Conservation (phyloP, 2,888 invertebrate species). For the Xylocampa areola region DNA sequence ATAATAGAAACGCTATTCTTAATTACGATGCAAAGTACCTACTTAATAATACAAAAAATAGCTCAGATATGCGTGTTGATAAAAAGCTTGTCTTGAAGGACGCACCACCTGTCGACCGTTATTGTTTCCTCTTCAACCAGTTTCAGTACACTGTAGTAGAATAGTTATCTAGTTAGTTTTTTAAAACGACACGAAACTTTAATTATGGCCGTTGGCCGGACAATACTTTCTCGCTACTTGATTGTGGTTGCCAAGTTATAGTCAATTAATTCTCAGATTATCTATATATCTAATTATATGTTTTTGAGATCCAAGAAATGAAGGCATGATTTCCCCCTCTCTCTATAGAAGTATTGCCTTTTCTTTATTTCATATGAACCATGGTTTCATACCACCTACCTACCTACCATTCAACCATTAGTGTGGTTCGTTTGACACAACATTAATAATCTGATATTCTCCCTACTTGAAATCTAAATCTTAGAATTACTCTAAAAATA, state of each 20-base stretch:
- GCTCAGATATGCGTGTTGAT: conserved; percentile 9
- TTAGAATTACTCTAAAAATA: no score
- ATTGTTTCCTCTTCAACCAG: conserved; percentile 62
- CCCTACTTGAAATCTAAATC: no score
- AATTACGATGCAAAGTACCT: background rate
- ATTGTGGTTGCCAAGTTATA: conserved; percentile 4
- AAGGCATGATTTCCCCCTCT: no score
- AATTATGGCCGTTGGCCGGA: conserved; percentile 58
- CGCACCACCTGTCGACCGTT: conserved; percentile 45
- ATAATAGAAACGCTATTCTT: background rate
- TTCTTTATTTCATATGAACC: background rate
- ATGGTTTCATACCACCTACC: conserved; percentile 2
- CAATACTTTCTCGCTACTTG: conserved; percentile 68
- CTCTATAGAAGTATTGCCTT: no score
- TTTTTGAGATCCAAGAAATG: no score
- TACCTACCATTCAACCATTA: conserved; percentile 8
- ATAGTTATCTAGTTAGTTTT: conserved; percentile 17
- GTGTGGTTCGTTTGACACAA: conserved; percentile 5
- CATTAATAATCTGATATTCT: no score
- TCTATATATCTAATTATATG: conserved; percentile 34
- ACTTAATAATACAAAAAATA: background rate
- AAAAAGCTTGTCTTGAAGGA: conserved; percentile 39
- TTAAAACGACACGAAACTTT: conserved; percentile 63
- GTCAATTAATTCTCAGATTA: conserved; percentile 59
- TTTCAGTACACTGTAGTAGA: conserved; percentile 37